Evolutionary conservation across 2,113 vertebrate species (phyloP), one percentile per base, ranked within the genome.

Genomic region (Atlantisia rogersi): DNA sequence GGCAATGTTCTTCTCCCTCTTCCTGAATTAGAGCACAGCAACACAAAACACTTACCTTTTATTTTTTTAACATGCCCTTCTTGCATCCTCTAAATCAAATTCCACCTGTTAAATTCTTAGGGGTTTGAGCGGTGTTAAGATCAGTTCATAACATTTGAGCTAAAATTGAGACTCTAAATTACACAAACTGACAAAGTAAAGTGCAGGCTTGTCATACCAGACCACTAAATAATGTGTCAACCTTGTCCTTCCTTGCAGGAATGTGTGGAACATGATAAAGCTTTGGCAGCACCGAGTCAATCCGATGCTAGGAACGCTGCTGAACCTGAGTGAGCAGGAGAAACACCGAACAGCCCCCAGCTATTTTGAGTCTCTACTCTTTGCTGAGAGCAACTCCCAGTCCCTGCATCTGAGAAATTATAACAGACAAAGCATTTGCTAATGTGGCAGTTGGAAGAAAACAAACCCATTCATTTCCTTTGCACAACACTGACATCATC

Each of bases 71-170:
- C 3, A 4, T 10, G 1, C 18, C 9, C 25, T 70, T 40, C 53
- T n/a, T 44, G 37, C n/a, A 5, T 0, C 2, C 26, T 74, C 31
- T 50, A 19, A 35, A 69, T 58, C 75, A 70, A 88, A 63, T 28
- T 71, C 63, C 55, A 55, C 63, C 63, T 46, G 28, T 7, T 37
- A 55, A 16, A 25, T 12, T 69, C 74, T 9, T 15, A 18, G 3
- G 14, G 6, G 2, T 6, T 46, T 10, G 8, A 52, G 40, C 22
- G 29, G 31, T 3, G 10, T 5, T 25, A 28, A 55, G 50, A 37
- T 21, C 0, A 0, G 22, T 3, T 48, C 7, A 0, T 18, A 44
- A 44, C 19, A 15, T 21, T 2, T 5, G 24, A 31, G 55, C n/a
- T 77, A 32, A 29, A 70, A 86, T 2, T 2, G 18, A 86, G 56